These are phyloP conservation scores for Gastracanthus pulcherrimus DNA, from an alignment of 2,888 invertebrate species.

Conservation along the genomic window DNA sequence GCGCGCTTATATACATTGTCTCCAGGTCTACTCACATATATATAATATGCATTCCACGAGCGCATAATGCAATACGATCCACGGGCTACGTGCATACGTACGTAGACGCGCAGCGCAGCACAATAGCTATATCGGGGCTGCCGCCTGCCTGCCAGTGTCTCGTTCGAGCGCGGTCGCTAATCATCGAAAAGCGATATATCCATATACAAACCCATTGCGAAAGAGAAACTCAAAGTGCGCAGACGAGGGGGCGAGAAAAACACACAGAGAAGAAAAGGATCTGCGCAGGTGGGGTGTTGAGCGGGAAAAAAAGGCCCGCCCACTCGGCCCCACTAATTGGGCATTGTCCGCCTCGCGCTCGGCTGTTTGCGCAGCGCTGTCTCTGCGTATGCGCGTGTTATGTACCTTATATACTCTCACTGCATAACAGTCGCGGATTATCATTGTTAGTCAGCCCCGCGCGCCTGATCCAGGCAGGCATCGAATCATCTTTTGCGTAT, in stretches of 20 bases:
- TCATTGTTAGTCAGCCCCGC: conserved; percentile 9
- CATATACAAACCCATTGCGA: neutral
- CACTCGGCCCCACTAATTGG: conserved; percentile 40
- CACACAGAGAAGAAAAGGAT: neutral
- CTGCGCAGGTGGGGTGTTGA: too few species aligned
- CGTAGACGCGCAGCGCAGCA: neutral
- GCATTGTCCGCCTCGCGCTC: conserved; percentile 18
- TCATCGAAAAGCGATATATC: conserved; percentile 47
- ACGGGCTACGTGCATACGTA: neutral
- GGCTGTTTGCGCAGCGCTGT: neutral
- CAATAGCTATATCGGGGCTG: too few species aligned
- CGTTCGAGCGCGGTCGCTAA: conserved; percentile 13
- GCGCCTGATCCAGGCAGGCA: too few species aligned
- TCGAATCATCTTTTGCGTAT: neutral
- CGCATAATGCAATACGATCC: neutral
- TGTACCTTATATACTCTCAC: too few species aligned
- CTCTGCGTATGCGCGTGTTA: too few species aligned
- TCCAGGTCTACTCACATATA: too few species aligned
- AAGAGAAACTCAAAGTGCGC: too few species aligned
- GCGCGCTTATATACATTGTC: neutral
- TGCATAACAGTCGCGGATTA: too few species aligned
- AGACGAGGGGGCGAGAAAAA: neutral
- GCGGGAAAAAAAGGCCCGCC: conserved; percentile 19
- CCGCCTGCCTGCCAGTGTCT: neutral
- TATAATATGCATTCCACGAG: neutral